Evolutionary conservation across 2,888 invertebrate species (phyloP).

Genomic region (Cetonia aurata): DNA sequence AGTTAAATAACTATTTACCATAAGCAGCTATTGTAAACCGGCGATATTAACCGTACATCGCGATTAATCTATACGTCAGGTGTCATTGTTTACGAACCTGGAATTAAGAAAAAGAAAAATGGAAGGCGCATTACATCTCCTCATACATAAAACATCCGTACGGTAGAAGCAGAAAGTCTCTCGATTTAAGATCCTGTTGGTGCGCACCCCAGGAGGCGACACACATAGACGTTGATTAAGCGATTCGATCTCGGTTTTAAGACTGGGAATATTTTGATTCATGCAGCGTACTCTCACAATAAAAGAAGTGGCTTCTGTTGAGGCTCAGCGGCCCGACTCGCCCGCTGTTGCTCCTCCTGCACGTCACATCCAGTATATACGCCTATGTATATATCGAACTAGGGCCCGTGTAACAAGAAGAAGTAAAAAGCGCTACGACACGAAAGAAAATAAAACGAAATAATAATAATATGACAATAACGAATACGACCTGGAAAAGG

Average conservation of each 20-base stretch:
- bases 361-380: constrained; percentile 24
- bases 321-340: constrained; percentile 22
- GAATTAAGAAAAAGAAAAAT: constrained; percentile 41
- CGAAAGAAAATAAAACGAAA: constrained; percentile 38
- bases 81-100: constrained; percentile 35
- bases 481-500: constrained; percentile 32
- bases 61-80: constrained; percentile 37
- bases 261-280: constrained; percentile 63
- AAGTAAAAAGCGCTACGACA: constrained; percentile 6
- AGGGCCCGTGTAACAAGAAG: constrained; percentile 20
- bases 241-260: constrained; percentile 65
- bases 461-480: constrained; percentile 41
- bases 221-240: constrained; percentile 65
- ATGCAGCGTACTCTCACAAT: constrained; percentile 60
- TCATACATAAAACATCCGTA: constrained; percentile 51
- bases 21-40: constrained; percentile 22
- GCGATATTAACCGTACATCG: constrained; percentile 26
- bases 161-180: constrained; percentile 46
- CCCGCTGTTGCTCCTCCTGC: constrained; percentile 25
- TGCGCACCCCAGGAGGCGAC: constrained; percentile 64
- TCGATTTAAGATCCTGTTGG: constrained; percentile 51
- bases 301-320: constrained; percentile 62
- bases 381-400: constrained; percentile 9
- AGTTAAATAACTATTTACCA: constrained; percentile 24
- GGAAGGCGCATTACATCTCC: constrained; percentile 45